Base-by-base conservation (phyloP, 2,888 invertebrate species). In the Bellardia pandia region DNA sequence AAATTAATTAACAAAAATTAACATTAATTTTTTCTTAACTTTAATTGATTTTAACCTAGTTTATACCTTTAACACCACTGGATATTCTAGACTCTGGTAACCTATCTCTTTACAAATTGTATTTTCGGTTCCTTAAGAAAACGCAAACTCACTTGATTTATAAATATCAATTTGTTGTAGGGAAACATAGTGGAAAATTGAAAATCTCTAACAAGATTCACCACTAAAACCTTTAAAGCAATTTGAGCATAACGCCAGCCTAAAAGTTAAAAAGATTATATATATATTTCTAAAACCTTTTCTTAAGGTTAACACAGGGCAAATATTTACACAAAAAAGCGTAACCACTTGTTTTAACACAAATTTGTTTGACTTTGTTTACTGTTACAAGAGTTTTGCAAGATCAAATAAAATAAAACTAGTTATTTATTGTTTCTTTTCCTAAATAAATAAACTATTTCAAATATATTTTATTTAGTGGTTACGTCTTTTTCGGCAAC, bases 181-280 rank as follows among this genome's bases (percentile, higher is more conserved):
- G 75, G 86, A 23, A 90, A 88, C 2, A 85, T 68, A 0, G 91
- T 91, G 16, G 89, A 88, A 60, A 90, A 89, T 58, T 87, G 89
- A 58, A 88, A 91, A 23, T 90, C 89, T 2, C 89, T 77, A 7
- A 91, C 66, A 0, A 91, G 80, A 16, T 86, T 88, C 2, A 88
- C 51, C 2, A 91, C 80, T 8, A 90, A 83, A 7, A 91, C 84
- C 37, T 89, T 90, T n/a, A 91, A 80, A 14, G 90, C 89, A 42
- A 90, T 88, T 48, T 89, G 86, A 13, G 90, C 91, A 78, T 91
- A 91, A 56, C 90, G 89, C 89, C 88, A 89, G 16, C 90, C 90
- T 90, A n/a, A 7, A 86, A 66, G 23, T 23, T 6, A 48, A 58
- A 33, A 72, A 51, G n/a, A 23, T 9, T 23, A 23, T 23, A 23